These are phyloP conservation scores for Cynoglossus semilaevis DNA, from an alignment of 2,113 vertebrate species.

Conservation along the genomic window DNA sequence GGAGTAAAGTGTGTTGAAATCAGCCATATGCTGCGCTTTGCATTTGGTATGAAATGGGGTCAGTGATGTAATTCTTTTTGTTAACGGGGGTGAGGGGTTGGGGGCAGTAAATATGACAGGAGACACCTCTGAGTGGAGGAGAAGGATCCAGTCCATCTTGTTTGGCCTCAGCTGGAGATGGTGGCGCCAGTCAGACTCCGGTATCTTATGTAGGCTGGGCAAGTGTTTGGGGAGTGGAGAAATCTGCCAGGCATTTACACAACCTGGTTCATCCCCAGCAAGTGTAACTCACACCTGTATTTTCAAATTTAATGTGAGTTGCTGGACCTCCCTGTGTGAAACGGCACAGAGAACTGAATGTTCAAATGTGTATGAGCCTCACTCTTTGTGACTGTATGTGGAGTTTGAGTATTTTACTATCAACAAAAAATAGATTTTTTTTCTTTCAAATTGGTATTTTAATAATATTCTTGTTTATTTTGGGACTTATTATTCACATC, in stretches of 20 bases:
- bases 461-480: too few species aligned
- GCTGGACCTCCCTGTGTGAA: slow-evolving; percentile 11
- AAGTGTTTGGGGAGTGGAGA: slow-evolving; percentile 45
- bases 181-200: slow-evolving; percentile 64
- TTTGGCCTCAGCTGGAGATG: slow-evolving; percentile 45
- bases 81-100: slow-evolving; percentile 27
- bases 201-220: slow-evolving; percentile 46
- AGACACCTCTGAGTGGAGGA: slow-evolving; percentile 55
- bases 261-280: slow-evolving; percentile 13
- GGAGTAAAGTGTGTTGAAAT: slow-evolving; percentile 37
- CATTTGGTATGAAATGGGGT: slow-evolving; percentile 36
- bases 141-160: slow-evolving; percentile 46
- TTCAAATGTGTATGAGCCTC: too few species aligned
- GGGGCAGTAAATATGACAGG: slow-evolving; percentile 45
- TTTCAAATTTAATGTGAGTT: slow-evolving; percentile 35
- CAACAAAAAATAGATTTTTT: too few species aligned
- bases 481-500: too few species aligned
- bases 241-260: slow-evolving; percentile 34
- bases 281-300: slow-evolving; percentile 54
- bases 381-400: too few species aligned
- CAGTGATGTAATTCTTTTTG: slow-evolving; percentile 63
- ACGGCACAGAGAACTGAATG: slow-evolving; percentile 12
- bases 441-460: too few species aligned
- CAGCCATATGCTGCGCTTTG: slow-evolving; percentile 19
- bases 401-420: too few species aligned